Conservation (phyloP, 2,888 invertebrate species). For the Dichetophora obliterata region DNA sequence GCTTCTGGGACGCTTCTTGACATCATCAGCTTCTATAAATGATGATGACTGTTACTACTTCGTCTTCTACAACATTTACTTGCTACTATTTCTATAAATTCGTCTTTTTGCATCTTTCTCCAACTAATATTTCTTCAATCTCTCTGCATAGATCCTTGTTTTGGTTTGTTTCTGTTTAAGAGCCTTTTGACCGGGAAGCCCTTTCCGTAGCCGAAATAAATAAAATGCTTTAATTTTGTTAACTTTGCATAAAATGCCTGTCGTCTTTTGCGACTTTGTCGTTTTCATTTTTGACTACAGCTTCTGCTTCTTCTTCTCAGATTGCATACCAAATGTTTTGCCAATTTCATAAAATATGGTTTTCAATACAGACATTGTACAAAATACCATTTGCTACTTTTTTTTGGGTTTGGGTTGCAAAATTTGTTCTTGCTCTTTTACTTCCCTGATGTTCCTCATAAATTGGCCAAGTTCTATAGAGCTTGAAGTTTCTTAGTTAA, state of each 20-base stretch:
- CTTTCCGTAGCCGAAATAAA: not conserved
- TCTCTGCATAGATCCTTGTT: constrained; percentile 59
- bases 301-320: not conserved
- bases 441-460: constrained; percentile 5
- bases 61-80: not conserved
- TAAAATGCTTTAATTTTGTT: constrained; percentile 39
- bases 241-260: constrained; percentile 2
- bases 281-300: not conserved
- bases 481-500: not conserved
- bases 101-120: constrained; percentile 18
- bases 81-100: not conserved
- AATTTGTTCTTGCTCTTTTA: constrained; percentile 4
- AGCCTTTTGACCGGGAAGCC: not conserved
- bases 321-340: constrained; percentile 16
- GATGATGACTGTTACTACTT: not conserved
- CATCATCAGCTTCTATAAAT: not conserved
- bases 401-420: constrained; percentile 2
- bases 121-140: constrained; percentile 47
- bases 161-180: constrained; percentile 1
- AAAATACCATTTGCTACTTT: constrained; percentile 63
- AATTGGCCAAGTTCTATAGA: constrained; percentile 25
- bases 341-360: constrained; percentile 32
- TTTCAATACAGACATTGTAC: constrained; percentile 55
- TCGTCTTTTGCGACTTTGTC: not conserved
- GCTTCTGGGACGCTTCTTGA: not conserved